Conservation (phyloP, 2,113 vertebrate genomes). For the Hiodon alosoides region DNA sequence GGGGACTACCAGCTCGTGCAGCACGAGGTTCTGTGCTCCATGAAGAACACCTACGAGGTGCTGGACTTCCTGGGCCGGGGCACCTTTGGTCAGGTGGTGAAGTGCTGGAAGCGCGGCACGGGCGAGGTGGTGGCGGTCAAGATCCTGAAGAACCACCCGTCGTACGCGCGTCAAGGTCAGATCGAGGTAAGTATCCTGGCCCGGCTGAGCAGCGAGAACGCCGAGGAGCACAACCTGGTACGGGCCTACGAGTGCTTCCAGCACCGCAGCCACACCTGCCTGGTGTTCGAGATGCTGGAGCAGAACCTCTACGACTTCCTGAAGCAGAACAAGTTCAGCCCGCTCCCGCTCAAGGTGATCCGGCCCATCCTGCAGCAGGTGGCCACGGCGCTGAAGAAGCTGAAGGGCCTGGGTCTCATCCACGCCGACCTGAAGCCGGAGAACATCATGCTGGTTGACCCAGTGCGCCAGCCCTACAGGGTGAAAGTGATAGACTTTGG, state of each 20-base stretch:
- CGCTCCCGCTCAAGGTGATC: conserved; percentile 94
- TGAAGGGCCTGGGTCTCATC: conserved; percentile 97
- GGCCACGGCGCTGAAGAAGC: conserved; percentile 93
- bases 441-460: conserved; percentile 99
- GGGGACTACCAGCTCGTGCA: conserved; percentile 97
- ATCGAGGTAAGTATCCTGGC: conserved; percentile 97
- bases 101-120: conserved; percentile 96
- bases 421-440: conserved; percentile 98
- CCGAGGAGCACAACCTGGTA: conserved; percentile 95
- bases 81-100: conserved; percentile 97
- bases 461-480: conserved; percentile 89
- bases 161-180: conserved; percentile 93
- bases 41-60: conserved; percentile 97
- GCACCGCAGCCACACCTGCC: conserved; percentile 92
- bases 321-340: conserved; percentile 99
- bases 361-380: conserved; percentile 97
- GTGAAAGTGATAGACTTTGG: conserved; percentile 99
- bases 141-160: conserved; percentile 97
- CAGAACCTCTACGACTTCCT: conserved; percentile 98
- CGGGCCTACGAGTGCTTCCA: conserved; percentile 97
- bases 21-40: conserved; percentile 90
- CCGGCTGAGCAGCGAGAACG: conserved; percentile 90
- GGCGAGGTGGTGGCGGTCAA: conserved; percentile 94
- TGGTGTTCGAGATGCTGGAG: conserved; percentile 98
- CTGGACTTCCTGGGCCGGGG: conserved; percentile 95